phyloP scores from a whole-genome alignment of 2,797 vertebrate species.

The Cichlasoma orientale region DNA sequence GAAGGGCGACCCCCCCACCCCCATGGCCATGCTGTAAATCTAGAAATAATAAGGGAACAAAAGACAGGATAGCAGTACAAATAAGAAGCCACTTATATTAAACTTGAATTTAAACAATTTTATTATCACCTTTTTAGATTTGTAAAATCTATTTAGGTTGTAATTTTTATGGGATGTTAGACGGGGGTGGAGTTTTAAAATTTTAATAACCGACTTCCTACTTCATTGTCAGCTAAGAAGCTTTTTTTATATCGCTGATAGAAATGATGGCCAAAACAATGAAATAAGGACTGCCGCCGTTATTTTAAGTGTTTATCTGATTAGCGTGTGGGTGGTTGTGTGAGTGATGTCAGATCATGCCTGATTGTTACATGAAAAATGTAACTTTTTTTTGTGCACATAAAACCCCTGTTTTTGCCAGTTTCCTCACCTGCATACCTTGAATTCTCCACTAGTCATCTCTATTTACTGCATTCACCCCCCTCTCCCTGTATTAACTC shows the following conservation, averaged over 20 bases:
- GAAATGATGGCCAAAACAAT: neutral
- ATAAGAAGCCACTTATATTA: neutral
- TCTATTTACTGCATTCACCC: constrained; percentile 43
- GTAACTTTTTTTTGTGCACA: neutral
- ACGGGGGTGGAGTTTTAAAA: neutral
- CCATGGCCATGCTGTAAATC: neutral
- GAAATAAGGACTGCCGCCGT: constrained; percentile 51
- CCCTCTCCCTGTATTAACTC: constrained; percentile 32
- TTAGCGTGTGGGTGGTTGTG: neutral
- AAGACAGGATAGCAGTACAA: neutral
- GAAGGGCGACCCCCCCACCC: neutral
- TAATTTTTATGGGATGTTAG: neutral
- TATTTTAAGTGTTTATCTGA: neutral
- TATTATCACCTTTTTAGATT: neutral
- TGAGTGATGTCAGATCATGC: neutral
- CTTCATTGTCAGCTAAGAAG: neutral
- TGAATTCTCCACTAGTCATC: constrained; percentile 24
- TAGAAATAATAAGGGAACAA: neutral
- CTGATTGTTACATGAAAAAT: neutral
- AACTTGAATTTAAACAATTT: neutral
- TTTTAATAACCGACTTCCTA: neutral
- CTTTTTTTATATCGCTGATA: neutral
- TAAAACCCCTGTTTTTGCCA: constrained; percentile 3
- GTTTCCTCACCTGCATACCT: constrained; percentile 24
- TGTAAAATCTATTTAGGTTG: neutral